Base-by-base conservation (phyloP, 2,888 invertebrate species). In the Drosophila emarginata region DNA sequence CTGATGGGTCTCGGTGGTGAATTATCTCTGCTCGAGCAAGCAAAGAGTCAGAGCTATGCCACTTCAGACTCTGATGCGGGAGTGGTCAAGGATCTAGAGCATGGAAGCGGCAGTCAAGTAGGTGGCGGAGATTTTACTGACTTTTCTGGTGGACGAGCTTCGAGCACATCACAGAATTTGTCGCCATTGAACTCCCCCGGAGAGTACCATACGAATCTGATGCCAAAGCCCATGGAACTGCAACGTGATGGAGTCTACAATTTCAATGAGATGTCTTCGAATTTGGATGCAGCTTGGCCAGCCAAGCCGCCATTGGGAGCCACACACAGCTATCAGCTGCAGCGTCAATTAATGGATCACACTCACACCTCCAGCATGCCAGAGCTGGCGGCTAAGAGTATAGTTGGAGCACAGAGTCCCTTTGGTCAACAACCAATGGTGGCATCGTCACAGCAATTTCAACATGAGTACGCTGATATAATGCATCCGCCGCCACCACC, bases 31-130 rank as follows among this genome's bases (percentile, higher is more conserved):
- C 67, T 78, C 57, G 86, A 89, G 64, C 78, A 77, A 45, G 51
- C 60, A 61, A 75, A 77, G 23, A 56, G 56, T n/a, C 80, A 81
- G 45, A 84, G 79, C 61, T 89, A 92, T 87, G 79, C 91, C 72
- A 78, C 93, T 91, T 91, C 88, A 93, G 90, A 87, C 93, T 95
- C 77, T 89, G 96, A 84, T 95, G 96, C 89, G 93, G 95, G 87
- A 5, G 87, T 91, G 2, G 87, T 88, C 52, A 91, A 91, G 72
- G 91, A 91, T 57, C 77, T 90, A 69, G 89, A 90, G 56, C 88
- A 81, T 15, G 59, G 53, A 6, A 51, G 60, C 2, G 66, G 64
- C 1, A 64, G 58, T 5, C 64, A 63, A 11, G 23, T 37, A n/a
- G 67, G 63, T 2, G 77, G 64, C 4, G 86, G 77, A 0, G 91